A percentile compares a stretch with the other conserved stretches of the same genome.
phyloP scores from a whole-genome alignment of 2,888 invertebrate species.

The Pasiphila rectangulata region DNA sequence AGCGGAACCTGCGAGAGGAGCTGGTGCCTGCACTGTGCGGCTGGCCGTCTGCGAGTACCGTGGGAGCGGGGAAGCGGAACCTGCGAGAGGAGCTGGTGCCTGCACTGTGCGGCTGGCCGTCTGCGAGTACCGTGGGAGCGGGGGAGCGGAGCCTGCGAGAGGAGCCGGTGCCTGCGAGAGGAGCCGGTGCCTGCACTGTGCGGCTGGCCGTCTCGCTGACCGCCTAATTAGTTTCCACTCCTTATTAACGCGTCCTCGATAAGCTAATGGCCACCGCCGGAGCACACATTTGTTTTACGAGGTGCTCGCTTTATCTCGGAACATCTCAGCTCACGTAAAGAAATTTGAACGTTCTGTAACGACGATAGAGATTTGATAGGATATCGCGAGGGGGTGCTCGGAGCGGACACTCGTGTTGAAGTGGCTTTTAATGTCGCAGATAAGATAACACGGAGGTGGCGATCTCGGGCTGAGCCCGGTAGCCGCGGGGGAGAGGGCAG shows the following conservation, averaged over 20 bases:
- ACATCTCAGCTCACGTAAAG: constrained; percentile 1
- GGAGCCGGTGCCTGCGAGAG: too few relatives aligned
- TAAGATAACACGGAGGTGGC: not conserved
- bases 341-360: not conserved
- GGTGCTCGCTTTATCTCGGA: constrained; percentile 2
- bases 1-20: too few relatives aligned
- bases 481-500: constrained; percentile 19
- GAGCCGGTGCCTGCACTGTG: too few relatives aligned
- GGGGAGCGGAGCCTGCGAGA: too few relatives aligned
- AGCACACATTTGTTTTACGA: constrained; percentile 40
- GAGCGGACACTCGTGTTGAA: not conserved
- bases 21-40: too few relatives aligned
- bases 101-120: too few relatives aligned
- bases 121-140: too few relatives aligned
- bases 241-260: constrained; percentile 50
- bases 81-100: too few relatives aligned
- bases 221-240: constrained; percentile 56
- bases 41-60: too few relatives aligned
- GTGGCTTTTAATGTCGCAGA: not conserved
- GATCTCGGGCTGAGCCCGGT: constrained; percentile 19
- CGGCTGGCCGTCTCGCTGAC: not conserved
- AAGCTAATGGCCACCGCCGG: constrained; percentile 49
- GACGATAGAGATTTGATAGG: not conserved
- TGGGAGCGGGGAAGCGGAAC: too few relatives aligned
- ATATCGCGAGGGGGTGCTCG: not conserved